phyloP scores from a whole-genome alignment of 2,113 vertebrate species.

The Egretta garzetta region DNA sequence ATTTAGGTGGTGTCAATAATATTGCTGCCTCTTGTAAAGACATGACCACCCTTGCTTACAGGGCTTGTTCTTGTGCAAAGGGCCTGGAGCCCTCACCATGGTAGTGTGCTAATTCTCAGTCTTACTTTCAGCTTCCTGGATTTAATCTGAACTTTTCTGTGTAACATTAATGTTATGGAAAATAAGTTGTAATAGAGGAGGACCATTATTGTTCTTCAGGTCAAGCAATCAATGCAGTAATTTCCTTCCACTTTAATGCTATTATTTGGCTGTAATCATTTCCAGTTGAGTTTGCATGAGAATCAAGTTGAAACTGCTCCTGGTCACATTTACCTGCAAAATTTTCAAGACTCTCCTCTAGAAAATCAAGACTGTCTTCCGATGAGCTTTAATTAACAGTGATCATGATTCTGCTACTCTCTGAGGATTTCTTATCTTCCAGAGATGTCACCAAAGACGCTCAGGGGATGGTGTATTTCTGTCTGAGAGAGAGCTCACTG shows the following conservation, averaged over 20 bases:
- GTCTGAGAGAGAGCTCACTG: background rate
- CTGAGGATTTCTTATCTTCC: background rate
- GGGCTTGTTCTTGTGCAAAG: background rate
- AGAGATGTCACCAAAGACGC: background rate
- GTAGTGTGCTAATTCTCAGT: background rate
- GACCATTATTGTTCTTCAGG: slow-evolving; percentile 63
- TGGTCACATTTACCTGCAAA: slow-evolving; percentile 45
- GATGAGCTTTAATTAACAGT: background rate
- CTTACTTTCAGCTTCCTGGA: background rate
- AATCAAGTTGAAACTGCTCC: slow-evolving; percentile 40
- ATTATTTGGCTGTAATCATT: slow-evolving; percentile 58
- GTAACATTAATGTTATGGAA: slow-evolving; percentile 49
- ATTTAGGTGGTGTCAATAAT: background rate
- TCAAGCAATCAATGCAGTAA: slow-evolving; percentile 68
- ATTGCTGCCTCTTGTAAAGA: background rate
- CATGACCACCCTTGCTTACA: background rate
- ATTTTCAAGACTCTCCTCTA: slow-evolving; percentile 14
- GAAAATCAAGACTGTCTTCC: slow-evolving; percentile 26
- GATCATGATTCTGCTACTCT: background rate
- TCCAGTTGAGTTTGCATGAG: slow-evolving; percentile 59
- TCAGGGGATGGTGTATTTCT: background rate
- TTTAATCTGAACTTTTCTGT: slow-evolving; percentile 29
- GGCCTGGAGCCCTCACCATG: background rate
- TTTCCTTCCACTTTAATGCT: slow-evolving; percentile 67
- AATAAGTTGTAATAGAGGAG: slow-evolving; percentile 33